Evolutionary conservation across 1,140 invertebrate species (phyloP).

Genomic region (Dreissena polymorpha): DNA sequence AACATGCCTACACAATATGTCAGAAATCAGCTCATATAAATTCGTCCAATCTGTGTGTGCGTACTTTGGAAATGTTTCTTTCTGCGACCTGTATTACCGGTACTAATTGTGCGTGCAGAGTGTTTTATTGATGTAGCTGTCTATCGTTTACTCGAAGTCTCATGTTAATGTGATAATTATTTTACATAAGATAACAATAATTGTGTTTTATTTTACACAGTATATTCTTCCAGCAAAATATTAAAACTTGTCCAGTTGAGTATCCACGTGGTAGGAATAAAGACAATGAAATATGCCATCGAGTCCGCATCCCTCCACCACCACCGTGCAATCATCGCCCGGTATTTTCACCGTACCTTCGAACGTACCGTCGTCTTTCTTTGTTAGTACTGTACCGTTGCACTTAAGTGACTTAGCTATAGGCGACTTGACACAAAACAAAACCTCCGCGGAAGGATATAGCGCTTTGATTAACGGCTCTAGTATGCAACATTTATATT

Average conservation of each 20-base stretch:
- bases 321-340: background rate
- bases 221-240: no score
- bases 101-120: no score
- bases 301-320: slow-evolving; percentile 6
- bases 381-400: background rate
- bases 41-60: no score
- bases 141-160: no score
- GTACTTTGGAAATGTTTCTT: no score
- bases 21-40: no score
- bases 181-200: no score
- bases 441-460: slow-evolving; percentile 17
- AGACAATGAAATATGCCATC: slow-evolving; percentile 25
- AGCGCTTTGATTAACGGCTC: slow-evolving; percentile 32
- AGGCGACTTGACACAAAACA: slow-evolving; percentile 34
- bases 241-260: background rate
- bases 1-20: no score
- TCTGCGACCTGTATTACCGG: no score
- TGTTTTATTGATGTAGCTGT: no score
- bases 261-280: slow-evolving; percentile 16
- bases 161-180: no score
- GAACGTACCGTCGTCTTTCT: slow-evolving; percentile 12
- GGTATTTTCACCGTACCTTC: slow-evolving; percentile 31
- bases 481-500: slow-evolving; percentile 41
- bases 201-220: no score
- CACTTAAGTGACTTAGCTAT: slow-evolving; percentile 1